These are phyloP conservation scores for Harpagifer antarcticus DNA, from an alignment of 2,797 vertebrate species.

Conservation along the genomic window DNA sequence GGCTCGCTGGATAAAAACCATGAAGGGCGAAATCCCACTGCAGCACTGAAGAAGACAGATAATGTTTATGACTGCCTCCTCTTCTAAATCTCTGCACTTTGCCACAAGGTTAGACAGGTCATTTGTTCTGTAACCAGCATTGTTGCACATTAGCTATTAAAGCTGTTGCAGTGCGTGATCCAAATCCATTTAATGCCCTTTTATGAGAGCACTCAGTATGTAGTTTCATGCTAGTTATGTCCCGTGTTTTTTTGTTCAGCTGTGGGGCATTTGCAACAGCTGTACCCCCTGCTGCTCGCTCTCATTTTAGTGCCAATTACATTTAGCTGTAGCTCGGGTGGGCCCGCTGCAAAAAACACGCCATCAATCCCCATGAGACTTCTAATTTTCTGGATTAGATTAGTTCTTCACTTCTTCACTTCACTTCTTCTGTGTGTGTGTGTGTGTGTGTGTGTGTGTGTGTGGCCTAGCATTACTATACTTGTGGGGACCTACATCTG, in stretches of 20 bases:
- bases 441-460: not conserved
- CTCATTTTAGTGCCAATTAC: conserved; percentile 48
- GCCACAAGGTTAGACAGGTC: not conserved
- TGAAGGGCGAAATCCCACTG: conserved; percentile 5
- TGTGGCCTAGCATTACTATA: too few relatives aligned
- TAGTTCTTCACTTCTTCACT: conserved; percentile 15
- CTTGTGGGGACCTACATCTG: too few relatives aligned
- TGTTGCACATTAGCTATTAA: too few relatives aligned
- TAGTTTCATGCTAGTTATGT: conserved; percentile 1
- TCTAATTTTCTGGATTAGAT: conserved; percentile 27
- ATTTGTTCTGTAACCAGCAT: too few relatives aligned
- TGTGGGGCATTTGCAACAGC: conserved; percentile 32
- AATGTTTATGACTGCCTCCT: not conserved
- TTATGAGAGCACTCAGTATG: conserved; percentile 22
- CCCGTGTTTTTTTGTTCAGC: conserved; percentile 20
- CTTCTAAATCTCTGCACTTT: not conserved
- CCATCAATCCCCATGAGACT: not conserved
- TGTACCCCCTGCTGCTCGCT: conserved; percentile 48
- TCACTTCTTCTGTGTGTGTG: too few relatives aligned
- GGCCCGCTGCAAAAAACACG: conserved; percentile 29
- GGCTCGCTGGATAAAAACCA: not conserved
- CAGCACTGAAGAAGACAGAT: not conserved
- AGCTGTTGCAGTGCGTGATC: conserved; percentile 7
- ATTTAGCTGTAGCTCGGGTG: conserved; percentile 29
- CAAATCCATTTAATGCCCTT: conserved; percentile 10